These are phyloP conservation scores for Syrmaticus mikado DNA, from an alignment of 2,113 vertebrate species.

Conservation along the genomic window DNA sequence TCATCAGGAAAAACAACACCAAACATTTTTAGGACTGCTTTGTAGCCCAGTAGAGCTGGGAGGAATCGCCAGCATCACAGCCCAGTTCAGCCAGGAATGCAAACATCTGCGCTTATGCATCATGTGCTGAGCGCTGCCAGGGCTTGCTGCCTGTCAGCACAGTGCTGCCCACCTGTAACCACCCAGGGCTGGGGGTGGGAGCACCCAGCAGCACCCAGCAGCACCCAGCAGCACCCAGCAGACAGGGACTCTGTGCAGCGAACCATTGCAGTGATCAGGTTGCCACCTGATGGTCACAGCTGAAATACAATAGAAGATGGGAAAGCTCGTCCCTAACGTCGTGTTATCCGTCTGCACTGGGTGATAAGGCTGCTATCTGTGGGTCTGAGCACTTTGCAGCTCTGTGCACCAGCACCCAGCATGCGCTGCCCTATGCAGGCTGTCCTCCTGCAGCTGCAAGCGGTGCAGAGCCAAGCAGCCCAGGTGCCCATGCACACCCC, in stretches of 20 bases:
- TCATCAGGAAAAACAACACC: not conserved
- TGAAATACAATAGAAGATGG: slow-evolving; percentile 56
- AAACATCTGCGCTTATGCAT: not conserved
- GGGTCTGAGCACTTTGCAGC: not conserved
- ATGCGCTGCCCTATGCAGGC: accelerated
- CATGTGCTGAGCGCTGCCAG: not conserved
- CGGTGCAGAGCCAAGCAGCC: no score
- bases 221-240: slow-evolving; percentile 1
- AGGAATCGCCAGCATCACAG: not conserved
- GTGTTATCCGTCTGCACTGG: not conserved
- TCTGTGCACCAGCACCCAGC: not conserved
- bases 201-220: not conserved
- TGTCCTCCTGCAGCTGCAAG: no score
- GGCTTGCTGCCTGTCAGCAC: not conserved
- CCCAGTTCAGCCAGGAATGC: not conserved
- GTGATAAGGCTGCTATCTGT: not conserved
- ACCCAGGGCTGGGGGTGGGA: not conserved
- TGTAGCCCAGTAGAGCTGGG: not conserved
- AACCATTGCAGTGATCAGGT: slow-evolving; percentile 60
- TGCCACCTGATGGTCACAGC: slow-evolving; percentile 68
- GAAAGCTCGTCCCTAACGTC: not conserved
- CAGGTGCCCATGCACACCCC: no score
- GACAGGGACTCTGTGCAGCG: not conserved
- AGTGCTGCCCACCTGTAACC: not conserved
- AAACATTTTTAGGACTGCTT: not conserved